Evolutionary conservation across 2,113 vertebrate species (phyloP).

Genomic region (Camelus dromedarius): DNA sequence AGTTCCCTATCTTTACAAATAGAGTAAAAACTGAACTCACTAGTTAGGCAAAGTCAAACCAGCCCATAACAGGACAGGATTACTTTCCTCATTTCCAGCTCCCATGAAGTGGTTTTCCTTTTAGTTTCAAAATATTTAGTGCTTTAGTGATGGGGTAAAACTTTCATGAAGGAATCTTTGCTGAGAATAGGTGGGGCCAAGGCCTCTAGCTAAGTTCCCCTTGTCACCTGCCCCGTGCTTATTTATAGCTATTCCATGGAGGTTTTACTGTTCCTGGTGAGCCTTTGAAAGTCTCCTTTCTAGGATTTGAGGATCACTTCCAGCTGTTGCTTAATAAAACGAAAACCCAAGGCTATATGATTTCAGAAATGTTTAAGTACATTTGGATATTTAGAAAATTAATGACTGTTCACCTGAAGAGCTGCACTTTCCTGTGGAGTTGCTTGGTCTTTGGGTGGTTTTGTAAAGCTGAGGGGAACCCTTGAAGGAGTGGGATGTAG

Average conservation of each 20-base stretch:
- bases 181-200: neutral
- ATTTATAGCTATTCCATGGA: neutral
- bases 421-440: neutral
- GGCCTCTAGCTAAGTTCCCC: neutral
- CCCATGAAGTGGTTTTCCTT: neutral
- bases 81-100: neutral
- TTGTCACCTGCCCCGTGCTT: neutral
- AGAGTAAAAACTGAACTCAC: neutral
- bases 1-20: neutral
- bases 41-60: neutral
- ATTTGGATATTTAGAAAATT: slow-evolving; percentile 1
- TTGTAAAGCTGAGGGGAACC: neutral
- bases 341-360: neutral
- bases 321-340: neutral
- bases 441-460: neutral
- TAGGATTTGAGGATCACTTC: neutral
- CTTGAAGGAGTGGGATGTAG: neutral
- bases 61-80: neutral
- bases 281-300: neutral
- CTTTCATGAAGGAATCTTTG: neutral
- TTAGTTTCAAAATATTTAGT: neutral
- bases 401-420: neutral
- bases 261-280: neutral
- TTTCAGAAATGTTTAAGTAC: slow-evolving; percentile 26
- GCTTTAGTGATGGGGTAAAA: neutral